Evolutionary conservation across 2,888 invertebrate species (phyloP).

Genomic region (Stictocephala bisonia): DNA sequence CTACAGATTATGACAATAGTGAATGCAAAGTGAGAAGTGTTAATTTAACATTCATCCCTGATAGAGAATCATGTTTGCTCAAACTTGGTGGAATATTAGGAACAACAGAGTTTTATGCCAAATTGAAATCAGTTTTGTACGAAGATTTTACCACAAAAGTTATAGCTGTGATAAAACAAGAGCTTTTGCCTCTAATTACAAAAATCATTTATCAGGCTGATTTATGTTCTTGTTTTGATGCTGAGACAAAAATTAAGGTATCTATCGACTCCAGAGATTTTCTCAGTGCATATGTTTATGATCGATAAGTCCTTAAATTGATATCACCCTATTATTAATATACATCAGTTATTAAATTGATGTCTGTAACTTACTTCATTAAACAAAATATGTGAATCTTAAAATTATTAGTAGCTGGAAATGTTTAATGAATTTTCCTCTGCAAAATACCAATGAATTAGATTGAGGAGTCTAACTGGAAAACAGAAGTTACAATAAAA

Average conservation of each 20-base stretch:
- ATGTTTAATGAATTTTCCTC: too few relatives aligned
- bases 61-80: background rate
- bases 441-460: too few relatives aligned
- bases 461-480: too few relatives aligned
- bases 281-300: too few relatives aligned
- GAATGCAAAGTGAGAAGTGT: constrained; percentile 4
- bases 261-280: background rate
- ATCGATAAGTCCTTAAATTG: too few relatives aligned
- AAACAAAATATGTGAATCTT: too few relatives aligned
- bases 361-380: too few relatives aligned
- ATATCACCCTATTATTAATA: too few relatives aligned
- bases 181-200: background rate
- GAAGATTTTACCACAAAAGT: background rate
- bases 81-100: background rate
- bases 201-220: constrained; percentile 1
- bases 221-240: constrained; percentile 6
- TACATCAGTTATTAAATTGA: too few relatives aligned
- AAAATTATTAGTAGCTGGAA: too few relatives aligned
- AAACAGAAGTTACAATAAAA: too few relatives aligned
- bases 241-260: background rate
- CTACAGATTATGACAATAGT: constrained; percentile 12
- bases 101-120: background rate
- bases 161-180: background rate
- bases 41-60: background rate
- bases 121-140: background rate